Conservation (phyloP, 53 echinoderm and acorn worm genomes). For the Paelopatides confundens region DNA sequence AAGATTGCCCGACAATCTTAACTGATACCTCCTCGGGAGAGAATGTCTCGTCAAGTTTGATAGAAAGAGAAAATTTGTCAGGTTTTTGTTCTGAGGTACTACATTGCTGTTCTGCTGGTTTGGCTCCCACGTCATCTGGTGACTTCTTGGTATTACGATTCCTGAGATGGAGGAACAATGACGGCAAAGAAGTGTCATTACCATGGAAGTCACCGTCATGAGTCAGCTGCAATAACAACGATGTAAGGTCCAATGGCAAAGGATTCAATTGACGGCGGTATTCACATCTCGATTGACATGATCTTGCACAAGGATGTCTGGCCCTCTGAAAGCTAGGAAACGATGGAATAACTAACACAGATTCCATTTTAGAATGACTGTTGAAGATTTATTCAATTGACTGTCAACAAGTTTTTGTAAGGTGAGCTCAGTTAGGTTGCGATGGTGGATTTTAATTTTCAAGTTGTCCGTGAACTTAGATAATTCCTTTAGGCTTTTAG, state of each 20-base stretch:
- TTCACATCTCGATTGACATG: neutral
- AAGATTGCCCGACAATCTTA: neutral
- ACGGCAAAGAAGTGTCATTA: neutral
- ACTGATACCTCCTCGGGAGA: constrained; percentile 15
- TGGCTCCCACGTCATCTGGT: neutral
- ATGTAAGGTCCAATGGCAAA: neutral
- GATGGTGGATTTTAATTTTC: too few species aligned
- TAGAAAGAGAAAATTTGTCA: neutral
- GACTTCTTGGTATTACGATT: neutral
- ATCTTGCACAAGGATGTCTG: neutral
- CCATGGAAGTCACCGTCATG: neutral
- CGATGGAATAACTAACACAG: neutral
- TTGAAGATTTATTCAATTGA: neutral
- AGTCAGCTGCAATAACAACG: neutral
- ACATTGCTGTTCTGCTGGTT: neutral
- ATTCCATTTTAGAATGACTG: neutral
- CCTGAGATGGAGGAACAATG: neutral
- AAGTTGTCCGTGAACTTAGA: too few species aligned
- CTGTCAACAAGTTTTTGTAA: too few species aligned
- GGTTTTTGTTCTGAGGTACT: neutral
- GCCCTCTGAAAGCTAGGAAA: neutral
- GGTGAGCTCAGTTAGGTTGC: too few species aligned
- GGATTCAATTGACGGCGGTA: neutral
- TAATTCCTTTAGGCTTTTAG: too few species aligned
- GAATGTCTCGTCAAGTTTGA: constrained; percentile 1